A percentile compares a stretch with the other conserved stretches of the same genome.
Evolutionary conservation across 1,140 invertebrate species (phyloP).

Genomic region (Thereuonema tuberculata): DNA sequence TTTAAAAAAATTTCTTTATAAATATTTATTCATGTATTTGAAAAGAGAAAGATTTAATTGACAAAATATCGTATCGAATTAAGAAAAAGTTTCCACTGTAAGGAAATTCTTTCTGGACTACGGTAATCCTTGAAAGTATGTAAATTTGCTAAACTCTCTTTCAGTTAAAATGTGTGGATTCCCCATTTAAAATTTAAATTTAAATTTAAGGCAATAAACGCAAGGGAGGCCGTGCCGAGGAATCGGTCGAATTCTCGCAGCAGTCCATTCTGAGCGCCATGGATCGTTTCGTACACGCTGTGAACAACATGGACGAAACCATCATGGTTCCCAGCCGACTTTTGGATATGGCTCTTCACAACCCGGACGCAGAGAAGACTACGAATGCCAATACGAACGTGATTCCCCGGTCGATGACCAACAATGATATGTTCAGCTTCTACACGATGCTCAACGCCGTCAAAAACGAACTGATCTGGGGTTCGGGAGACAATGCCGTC

Average conservation of each 20-base stretch:
- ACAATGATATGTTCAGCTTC: constrained; percentile 62
- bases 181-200: too few relatives aligned
- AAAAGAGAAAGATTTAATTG: too few relatives aligned
- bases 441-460: constrained; percentile 70
- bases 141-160: too few relatives aligned
- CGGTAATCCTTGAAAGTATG: too few relatives aligned
- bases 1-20: too few relatives aligned
- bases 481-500: constrained; percentile 23
- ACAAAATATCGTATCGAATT: too few relatives aligned
- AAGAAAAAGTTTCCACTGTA: too few relatives aligned
- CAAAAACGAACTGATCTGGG: constrained; percentile 72
- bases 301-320: constrained; percentile 78
- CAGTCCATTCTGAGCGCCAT: constrained; percentile 74
- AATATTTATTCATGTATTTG: too few relatives aligned
- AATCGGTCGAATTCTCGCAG: constrained; percentile 40
- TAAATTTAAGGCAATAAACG: constrained; percentile 6
- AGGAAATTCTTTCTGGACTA: too few relatives aligned
- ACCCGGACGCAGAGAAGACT: too few relatives aligned
- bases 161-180: too few relatives aligned
- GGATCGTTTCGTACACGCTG: constrained; percentile 74
- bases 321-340: constrained; percentile 73
- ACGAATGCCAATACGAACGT: constrained; percentile 5
- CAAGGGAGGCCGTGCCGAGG: not conserved
- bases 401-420: constrained; percentile 13
- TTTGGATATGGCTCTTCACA: constrained; percentile 55